Percentiles rank a stretch among this genome's conserved stretches.
Conservation (phyloP, 2,888 invertebrate genomes). For the Heliconius cydno region DNA sequence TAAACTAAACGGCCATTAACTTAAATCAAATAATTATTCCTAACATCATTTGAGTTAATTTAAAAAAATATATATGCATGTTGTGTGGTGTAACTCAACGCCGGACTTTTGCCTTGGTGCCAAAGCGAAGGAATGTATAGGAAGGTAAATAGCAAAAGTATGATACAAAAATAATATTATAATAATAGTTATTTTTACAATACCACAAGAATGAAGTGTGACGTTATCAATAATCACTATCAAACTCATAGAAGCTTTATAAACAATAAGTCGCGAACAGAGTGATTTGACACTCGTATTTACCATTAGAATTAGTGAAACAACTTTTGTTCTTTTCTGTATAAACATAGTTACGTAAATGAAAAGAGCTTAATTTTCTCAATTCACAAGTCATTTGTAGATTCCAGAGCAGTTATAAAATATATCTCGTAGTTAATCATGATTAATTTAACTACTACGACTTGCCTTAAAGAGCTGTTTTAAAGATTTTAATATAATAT, state of each 20-base stretch:
- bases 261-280: background rate
- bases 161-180: too few relatives aligned
- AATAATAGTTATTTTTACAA: background rate
- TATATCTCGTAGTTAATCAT: conserved; percentile 22
- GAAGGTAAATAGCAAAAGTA: too few relatives aligned
- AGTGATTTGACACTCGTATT: background rate
- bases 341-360: conserved; percentile 13
- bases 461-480: background rate
- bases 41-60: too few relatives aligned
- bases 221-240: too few relatives aligned
- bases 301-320: background rate
- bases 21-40: too few relatives aligned
- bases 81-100: too few relatives aligned
- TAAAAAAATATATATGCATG: too few relatives aligned
- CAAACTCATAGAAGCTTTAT: background rate
- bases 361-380: conserved; percentile 24
- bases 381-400: conserved; percentile 28
- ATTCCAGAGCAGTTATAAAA: conserved; percentile 31
- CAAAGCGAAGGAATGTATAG: too few relatives aligned
- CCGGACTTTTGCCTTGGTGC: too few relatives aligned
- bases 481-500: background rate
- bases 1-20: background rate
- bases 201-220: too few relatives aligned
- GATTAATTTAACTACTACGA: conserved; percentile 20
- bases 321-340: background rate